Conservation (phyloP, 1,140 invertebrate species). For the Drepana arcuata region DNA sequence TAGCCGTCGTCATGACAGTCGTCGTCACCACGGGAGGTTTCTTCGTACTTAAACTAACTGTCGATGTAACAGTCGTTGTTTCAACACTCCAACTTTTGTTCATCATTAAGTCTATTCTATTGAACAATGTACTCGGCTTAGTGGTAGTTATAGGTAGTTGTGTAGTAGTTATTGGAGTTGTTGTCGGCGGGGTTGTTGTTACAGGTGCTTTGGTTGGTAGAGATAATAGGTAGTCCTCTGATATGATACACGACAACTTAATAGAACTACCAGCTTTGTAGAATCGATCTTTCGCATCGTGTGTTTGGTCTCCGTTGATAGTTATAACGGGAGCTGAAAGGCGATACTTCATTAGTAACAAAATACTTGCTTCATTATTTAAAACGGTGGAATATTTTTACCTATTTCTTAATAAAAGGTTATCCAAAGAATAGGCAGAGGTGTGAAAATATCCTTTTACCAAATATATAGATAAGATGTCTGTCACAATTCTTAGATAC, state of each 20-base stretch:
- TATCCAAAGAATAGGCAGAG: no score
- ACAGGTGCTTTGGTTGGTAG: slow-evolving; percentile 34
- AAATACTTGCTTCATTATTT: no score
- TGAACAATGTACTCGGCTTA: slow-evolving; percentile 56
- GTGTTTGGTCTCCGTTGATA: slow-evolving; percentile 78
- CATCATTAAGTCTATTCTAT: slow-evolving; percentile 64
- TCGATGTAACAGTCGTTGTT: slow-evolving; percentile 55
- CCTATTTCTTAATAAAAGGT: no score
- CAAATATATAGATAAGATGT: no score
- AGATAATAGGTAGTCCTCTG: slow-evolving; percentile 42
- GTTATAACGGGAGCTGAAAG: slow-evolving; percentile 75
- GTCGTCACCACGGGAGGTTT: slow-evolving; percentile 38
- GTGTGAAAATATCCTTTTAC: no score
- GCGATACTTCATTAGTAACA: no score
- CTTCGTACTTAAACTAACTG: slow-evolving; percentile 57
- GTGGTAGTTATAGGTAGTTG: slow-evolving; percentile 55
- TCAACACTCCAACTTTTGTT: slow-evolving; percentile 67
- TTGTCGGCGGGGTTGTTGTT: slow-evolving; percentile 31
- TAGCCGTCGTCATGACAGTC: slow-evolving; percentile 45
- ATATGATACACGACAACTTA: slow-evolving; percentile 76
- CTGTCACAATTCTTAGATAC: no score
- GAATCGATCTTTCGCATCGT: slow-evolving; percentile 78
- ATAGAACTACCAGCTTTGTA: slow-evolving; percentile 82
- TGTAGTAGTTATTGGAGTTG: slow-evolving; percentile 30
- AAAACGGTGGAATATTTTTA: no score